These are phyloP conservation scores for Eilema griseolum DNA, from an alignment of 2,888 invertebrate genomes.

Conservation along the genomic window DNA sequence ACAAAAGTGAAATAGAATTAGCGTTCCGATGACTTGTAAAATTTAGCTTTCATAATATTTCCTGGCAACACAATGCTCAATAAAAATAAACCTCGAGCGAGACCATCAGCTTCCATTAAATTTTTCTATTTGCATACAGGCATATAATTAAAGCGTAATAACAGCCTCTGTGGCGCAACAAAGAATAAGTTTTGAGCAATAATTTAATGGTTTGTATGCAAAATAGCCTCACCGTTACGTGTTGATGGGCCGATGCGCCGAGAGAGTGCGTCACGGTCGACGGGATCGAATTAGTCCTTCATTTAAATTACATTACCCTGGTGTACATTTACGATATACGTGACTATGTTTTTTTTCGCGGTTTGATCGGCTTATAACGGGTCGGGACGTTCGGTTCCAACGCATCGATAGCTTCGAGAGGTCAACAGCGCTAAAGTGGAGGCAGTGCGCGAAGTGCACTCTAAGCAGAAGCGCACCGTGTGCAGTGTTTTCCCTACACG, in stretches of 20 bases:
- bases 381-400: conserved; percentile 58
- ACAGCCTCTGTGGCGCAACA: conserved; percentile 84
- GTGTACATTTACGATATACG: conserved; percentile 73
- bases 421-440: conserved; percentile 64
- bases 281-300: conserved; percentile 84
- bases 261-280: conserved; percentile 83
- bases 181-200: conserved; percentile 87
- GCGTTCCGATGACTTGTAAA: conserved; percentile 62
- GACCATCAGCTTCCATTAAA: conserved; percentile 80
- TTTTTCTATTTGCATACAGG: conserved; percentile 84
- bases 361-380: conserved; percentile 66
- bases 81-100: conserved; percentile 72
- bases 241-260: conserved; percentile 83
- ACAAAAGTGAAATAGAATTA: conserved; percentile 49
- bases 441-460: conserved; percentile 34
- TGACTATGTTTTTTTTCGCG: conserved; percentile 68
- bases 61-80: conserved; percentile 71
- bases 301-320: conserved; percentile 84
- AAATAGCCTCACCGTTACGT: conserved; percentile 85
- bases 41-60: conserved; percentile 57
- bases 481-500: conserved; percentile 68
- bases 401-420: conserved; percentile 67
- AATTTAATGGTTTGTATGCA: conserved; percentile 87
- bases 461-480: conserved; percentile 43
- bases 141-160: conserved; percentile 85